Conservation (phyloP, 2,888 invertebrate species). For the Chydorus sphaericus region DNA sequence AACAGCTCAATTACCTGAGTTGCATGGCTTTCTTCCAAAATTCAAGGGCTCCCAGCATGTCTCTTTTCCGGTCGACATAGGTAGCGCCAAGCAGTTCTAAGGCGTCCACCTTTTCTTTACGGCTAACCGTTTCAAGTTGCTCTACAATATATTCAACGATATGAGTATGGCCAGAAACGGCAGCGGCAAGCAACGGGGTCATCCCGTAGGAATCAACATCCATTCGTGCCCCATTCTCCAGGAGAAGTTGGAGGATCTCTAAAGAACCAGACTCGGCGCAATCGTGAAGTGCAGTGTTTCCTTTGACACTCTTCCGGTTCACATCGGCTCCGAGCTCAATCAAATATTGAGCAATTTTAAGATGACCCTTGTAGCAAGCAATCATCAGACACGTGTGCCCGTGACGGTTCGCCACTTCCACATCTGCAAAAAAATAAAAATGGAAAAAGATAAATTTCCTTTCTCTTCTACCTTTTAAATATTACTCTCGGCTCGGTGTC, state of each 20-base stretch:
- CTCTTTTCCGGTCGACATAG: constrained; percentile 88
- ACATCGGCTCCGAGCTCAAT: constrained; percentile 75
- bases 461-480: too few relatives aligned
- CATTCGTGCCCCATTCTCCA: constrained; percentile 78
- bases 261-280: constrained; percentile 92
- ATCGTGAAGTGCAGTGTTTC: constrained; percentile 94
- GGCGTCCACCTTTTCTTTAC: constrained; percentile 65
- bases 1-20: constrained; percentile 43
- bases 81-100: constrained; percentile 84
- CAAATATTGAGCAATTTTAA: constrained; percentile 75
- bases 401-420: constrained; percentile 88
- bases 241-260: constrained; percentile 74
- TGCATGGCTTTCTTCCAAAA: constrained; percentile 86
- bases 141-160: constrained; percentile 84
- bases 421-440: constrained; percentile 42
- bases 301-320: constrained; percentile 80
- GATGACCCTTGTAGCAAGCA: constrained; percentile 89
- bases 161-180: constrained; percentile 76
- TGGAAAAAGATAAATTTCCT: neutral
- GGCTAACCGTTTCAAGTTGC: constrained; percentile 49
- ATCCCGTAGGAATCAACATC: constrained; percentile 90
- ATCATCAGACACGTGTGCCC: constrained; percentile 98
- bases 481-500: too few relatives aligned
- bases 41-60: constrained; percentile 76
- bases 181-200: constrained; percentile 84